phyloP scores from a whole-genome alignment of 2,113 vertebrate genomes.

The Crocuta crocuta region DNA sequence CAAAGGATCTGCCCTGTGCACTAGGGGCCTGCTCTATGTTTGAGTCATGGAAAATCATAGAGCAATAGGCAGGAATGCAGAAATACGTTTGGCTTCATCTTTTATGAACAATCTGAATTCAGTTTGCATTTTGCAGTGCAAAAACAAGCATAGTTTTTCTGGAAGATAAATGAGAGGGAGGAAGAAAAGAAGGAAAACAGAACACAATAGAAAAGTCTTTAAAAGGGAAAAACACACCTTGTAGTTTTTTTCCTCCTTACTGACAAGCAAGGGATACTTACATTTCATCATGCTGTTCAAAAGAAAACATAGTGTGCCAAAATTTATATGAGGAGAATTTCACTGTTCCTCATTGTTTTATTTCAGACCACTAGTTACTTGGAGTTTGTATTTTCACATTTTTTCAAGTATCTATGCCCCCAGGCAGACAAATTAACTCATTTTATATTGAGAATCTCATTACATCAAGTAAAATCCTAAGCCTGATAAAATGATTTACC shows the following conservation, averaged over 20 bases:
- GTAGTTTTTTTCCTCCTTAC: conserved; percentile 8
- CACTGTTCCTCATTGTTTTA: conserved; percentile 31
- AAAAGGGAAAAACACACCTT: neutral
- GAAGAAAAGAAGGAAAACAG: conserved; percentile 31
- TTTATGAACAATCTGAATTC: conserved; percentile 78
- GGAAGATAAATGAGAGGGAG: conserved; percentile 12
- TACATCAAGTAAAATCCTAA: conserved; percentile 48
- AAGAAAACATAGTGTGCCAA: conserved; percentile 32
- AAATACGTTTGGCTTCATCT: conserved; percentile 80
- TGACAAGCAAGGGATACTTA: conserved; percentile 38
- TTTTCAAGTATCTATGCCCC: conserved; percentile 57
- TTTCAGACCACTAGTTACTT: conserved; percentile 23
- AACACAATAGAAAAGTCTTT: conserved; percentile 27
- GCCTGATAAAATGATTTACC: conserved; percentile 60
- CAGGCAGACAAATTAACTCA: conserved; percentile 50
- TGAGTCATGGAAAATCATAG: conserved; percentile 85
- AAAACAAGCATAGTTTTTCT: conserved; percentile 73
- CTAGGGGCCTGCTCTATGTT: conserved; percentile 79
- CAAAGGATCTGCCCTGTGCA: conserved; percentile 78
- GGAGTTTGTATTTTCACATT: conserved; percentile 50
- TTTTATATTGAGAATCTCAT: conserved; percentile 67
- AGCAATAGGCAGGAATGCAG: conserved; percentile 82
- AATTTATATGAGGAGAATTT: conserved; percentile 38
- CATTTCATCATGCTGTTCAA: conserved; percentile 35
- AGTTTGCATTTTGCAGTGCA: conserved; percentile 59